Base-by-base conservation (phyloP, 2,888 invertebrate species). In the Plebejus anna region DNA sequence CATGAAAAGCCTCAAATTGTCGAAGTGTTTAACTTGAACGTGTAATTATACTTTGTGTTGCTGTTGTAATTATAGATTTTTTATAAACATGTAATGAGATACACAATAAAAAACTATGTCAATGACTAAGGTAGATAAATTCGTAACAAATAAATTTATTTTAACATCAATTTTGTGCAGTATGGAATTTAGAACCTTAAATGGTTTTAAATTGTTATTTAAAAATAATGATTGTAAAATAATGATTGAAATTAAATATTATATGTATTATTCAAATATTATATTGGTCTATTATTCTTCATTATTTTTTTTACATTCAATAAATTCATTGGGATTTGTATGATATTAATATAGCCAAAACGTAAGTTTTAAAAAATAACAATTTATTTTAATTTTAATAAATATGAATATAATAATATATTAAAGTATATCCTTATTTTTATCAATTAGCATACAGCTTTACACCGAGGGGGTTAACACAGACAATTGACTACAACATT, bases 41-140 rank as follows among this genome's bases (percentile, higher is more conserved):
- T 61, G 61, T 61, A 61, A 61, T 61, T 61, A 61, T 61, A 22
- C 11, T 61, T 61, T 28, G 61, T 61, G 61, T 61, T 61, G 28
- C 28, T 61, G 9, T 61, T 61, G 28, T 61, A 3, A 61, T 61
- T 28, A 11, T 61, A 61, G 61, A 11, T 61, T 61, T 61, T 59
- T 61, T 61, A 9, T 61, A 61, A 61, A 61, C 61, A 61, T 61
- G 61, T 61, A 61, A 61, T 47, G 28, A 72, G 22, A 72, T 42
- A 72, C 51, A 28, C 16, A 72, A 72, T 72, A 28, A 47, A 47
- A 51, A 36, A 22, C 2, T 42, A 16, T 32, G 32, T 32, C 32
- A 32, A 32, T 32, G 32, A 4, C n/a, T 42, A 72, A 42, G 72
- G 28, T 61, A 61, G 61, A 28, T 9, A 28, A 61, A 61, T 11